Evolutionary conservation across 2,797 vertebrate species (phyloP), one percentile per base, ranked within the genome.

Genomic region (Kryptopterus vitreolus): DNA sequence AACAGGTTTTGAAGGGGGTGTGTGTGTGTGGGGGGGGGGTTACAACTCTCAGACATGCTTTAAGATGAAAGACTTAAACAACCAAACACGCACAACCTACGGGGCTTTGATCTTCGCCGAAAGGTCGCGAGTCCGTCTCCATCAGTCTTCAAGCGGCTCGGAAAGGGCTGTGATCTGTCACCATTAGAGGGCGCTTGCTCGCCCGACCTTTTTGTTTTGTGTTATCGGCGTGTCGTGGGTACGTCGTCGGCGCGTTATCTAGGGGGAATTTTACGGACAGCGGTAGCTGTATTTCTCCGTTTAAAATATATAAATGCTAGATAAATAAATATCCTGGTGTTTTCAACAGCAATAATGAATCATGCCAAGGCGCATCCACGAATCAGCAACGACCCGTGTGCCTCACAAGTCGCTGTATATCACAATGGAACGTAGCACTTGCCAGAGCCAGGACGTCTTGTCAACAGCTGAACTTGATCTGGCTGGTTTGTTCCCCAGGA

Each of bases 401-500:
- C 88, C 88, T 85, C 76, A 59, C 87, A 53, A 88, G 85, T 87
- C 88, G 89, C 92, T 94, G 92, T 91, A 90, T 88, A 88, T 92
- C 89, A 93, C 91, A 92, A 92, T 92, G 92, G 93, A 94, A 93
- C 91, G 93, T 90, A 93, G 94, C 92, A 93, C 92, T 93, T 92
- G 91, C 90, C 89, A 91, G 91, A 90, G 89, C 85, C 69, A 53
- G 87, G 89, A 88, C 88, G 91, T 92, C 90, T 92, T 92, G 90
- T 91, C 90, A 93, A 87, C 82, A 90, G 86, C 87, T 88, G 90
- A 95, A 95, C 92, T 91, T 93, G 92, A 94, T 95, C 92, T 90
- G 62, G 66, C 86, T 87, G 87, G 89, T 89, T 93, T 92, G 89
- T 91, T 92, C 89, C 86, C 85, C 84, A 83, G 88, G 87, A 93